phyloP scores from a whole-genome alignment of 2,888 invertebrate genomes.

The Cecidostiba fungosa region DNA sequence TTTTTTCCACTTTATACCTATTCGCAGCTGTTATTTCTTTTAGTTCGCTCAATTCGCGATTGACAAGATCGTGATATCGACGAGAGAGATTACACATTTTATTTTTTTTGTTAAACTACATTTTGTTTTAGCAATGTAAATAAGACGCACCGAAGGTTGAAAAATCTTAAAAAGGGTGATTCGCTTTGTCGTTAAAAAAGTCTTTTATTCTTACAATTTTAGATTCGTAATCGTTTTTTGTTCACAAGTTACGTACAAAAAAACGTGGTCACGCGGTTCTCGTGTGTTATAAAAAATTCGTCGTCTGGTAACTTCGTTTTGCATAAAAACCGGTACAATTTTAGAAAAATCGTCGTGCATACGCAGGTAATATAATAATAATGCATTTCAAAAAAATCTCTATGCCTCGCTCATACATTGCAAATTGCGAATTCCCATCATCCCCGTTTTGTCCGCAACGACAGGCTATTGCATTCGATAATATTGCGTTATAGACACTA shows the following conservation, averaged over 20 bases:
- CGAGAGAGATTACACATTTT: slow-evolving; percentile 57
- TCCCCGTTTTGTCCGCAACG: slow-evolving; percentile 58
- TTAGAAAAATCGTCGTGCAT: slow-evolving; percentile 48
- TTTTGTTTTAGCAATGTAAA: slow-evolving; percentile 46
- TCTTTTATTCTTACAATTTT: slow-evolving; percentile 51
- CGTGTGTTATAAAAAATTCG: slow-evolving; percentile 57
- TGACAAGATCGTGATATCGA: slow-evolving; percentile 59
- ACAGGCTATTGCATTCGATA: slow-evolving; percentile 75
- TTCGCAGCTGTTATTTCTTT: slow-evolving; percentile 35
- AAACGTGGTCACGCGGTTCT: slow-evolving; percentile 43
- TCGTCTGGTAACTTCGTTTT: slow-evolving; percentile 61
- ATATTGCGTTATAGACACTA: slow-evolving; percentile 75
- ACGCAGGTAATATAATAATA: slow-evolving; percentile 48
- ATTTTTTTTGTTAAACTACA: slow-evolving; percentile 24
- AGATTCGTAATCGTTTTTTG: slow-evolving; percentile 45
- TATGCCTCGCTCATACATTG: slow-evolving; percentile 52
- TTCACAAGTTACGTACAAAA: slow-evolving; percentile 56
- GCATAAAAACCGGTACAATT: slow-evolving; percentile 46
- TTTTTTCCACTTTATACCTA: slow-evolving; percentile 25
- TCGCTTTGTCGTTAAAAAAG: slow-evolving; percentile 49
- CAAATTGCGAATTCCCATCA: slow-evolving; percentile 57
- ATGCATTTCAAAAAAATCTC: slow-evolving; percentile 58
- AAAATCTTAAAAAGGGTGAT: slow-evolving; percentile 54
- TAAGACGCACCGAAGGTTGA: slow-evolving; percentile 60
- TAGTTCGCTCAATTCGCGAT: slow-evolving; percentile 41